Base-by-base conservation (phyloP, 2,888 invertebrate genomes). In the Scotopteryx bipunctaria region DNA sequence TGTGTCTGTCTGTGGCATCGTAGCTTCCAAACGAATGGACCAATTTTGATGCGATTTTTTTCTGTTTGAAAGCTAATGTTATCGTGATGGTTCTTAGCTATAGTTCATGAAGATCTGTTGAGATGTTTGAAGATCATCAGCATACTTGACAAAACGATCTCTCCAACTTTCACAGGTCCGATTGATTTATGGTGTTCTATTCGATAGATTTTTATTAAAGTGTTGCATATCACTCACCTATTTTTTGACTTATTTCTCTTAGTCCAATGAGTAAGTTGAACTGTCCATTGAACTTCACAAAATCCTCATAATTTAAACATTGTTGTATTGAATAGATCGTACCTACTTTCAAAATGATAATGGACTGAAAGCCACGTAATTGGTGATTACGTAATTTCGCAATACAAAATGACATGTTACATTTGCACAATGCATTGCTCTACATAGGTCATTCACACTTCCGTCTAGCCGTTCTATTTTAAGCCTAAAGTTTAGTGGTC, bases 351-450 rank as follows among this genome's bases (percentile, higher is more conserved):
- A 52, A 47, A 59, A 57, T 36, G 47, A 35, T 31, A 50, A 57
- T 47, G 44, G 40, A 6, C 47, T 57, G 51, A 52, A 52, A 54
- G 51, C 42, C 51, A 41, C 45, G 36, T 51, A 50, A 51, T 57
- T 51, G 49, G 21, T n/a, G 5, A 35, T 57, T 58, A 33, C 44
- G 41, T 35, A 57, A 60, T 49, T 63, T 49, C 49, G 36, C 55
- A n/a, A n/a, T 50, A 41, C 57, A 45, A 53, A 50, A 55, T 51
- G 46, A 35, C 37, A 43, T 27, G 29, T 45, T 42, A 41, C 31
- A 49, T 61, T 58, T 58, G 56, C 55, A 52, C 55, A 61, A 61
- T 51, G 48, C 33, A 35, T 35, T 53, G 32, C 36, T 56, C 35
- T 38, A 43, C 53, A 56, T 54, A 58, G 61, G 58, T 58, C 58